Evolutionary conservation across 2,113 vertebrate genomes (phyloP).

Genomic region (Lethenteron camtschaticum): DNA sequence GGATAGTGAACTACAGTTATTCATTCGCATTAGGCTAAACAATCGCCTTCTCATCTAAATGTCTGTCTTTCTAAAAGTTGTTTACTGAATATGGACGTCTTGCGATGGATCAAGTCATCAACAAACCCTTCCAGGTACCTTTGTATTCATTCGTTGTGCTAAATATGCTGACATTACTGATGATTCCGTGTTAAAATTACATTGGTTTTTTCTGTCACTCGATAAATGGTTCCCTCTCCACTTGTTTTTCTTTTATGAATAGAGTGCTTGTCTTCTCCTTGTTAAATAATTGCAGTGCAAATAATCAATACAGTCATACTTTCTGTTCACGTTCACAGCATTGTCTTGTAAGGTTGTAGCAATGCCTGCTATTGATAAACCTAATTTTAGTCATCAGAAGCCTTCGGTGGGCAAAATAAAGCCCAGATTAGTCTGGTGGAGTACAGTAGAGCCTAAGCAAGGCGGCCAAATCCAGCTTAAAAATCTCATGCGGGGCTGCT

Average conservation of each 20-base stretch:
- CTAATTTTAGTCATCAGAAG: too few relatives aligned
- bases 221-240: constrained; percentile 15
- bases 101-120: constrained; percentile 90
- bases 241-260: constrained; percentile 16
- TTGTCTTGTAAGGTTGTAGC: constrained; percentile 10
- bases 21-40: too few relatives aligned
- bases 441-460: too few relatives aligned
- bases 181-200: not conserved
- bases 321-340: constrained; percentile 16
- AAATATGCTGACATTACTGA: fast-evolving
- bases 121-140: constrained; percentile 88
- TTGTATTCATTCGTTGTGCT: not conserved
- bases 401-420: too few relatives aligned
- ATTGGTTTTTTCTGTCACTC: constrained; percentile 15
- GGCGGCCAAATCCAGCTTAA: too few relatives aligned
- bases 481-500: too few relatives aligned
- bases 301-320: too few relatives aligned
- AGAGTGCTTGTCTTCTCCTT: not conserved
- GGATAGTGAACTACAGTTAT: too few relatives aligned
- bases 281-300: not conserved
- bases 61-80: constrained; percentile 27
- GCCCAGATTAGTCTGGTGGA: too few relatives aligned
- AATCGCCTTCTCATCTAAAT: too few relatives aligned
- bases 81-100: constrained; percentile 89
- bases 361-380: too few relatives aligned